A percentile compares a stretch with the other conserved stretches of the same genome.
phyloP scores from a whole-genome alignment of 2,113 vertebrate genomes.

The Dromiciops gliroides region DNA sequence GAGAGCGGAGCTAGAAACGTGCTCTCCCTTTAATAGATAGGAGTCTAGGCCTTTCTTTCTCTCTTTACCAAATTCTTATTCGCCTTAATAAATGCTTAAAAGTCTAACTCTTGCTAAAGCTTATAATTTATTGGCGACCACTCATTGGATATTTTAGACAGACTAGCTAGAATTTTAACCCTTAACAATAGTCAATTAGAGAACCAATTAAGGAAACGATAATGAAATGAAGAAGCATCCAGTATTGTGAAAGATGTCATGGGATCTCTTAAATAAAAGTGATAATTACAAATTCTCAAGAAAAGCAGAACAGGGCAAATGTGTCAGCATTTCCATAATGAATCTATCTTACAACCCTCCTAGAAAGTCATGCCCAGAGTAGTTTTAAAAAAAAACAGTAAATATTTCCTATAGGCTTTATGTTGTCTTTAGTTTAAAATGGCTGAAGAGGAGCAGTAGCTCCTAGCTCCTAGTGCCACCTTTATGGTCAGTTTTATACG shows the following conservation, averaged over 20 bases:
- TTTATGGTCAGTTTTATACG: background rate
- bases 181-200: background rate
- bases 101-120: no score
- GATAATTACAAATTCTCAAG: background rate
- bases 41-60: no score
- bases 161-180: no score
- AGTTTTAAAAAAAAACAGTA: background rate
- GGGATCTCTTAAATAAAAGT: constrained; percentile 43
- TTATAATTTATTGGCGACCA: no score
- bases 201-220: background rate
- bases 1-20: no score
- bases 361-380: background rate
- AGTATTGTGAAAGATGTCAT: background rate
- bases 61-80: no score
- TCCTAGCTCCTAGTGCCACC: fast-evolving
- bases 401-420: background rate
- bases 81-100: no score
- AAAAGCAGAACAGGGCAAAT: constrained; percentile 8
- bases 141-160: no score
- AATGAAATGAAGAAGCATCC: background rate
- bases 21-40: no score
- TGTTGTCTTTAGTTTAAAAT: background rate
- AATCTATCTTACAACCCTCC: background rate
- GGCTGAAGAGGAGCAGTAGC: no score
- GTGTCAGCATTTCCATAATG: background rate